phyloP scores from a whole-genome alignment of 1,140 invertebrate species.

The Drosophila fuyamai region DNA sequence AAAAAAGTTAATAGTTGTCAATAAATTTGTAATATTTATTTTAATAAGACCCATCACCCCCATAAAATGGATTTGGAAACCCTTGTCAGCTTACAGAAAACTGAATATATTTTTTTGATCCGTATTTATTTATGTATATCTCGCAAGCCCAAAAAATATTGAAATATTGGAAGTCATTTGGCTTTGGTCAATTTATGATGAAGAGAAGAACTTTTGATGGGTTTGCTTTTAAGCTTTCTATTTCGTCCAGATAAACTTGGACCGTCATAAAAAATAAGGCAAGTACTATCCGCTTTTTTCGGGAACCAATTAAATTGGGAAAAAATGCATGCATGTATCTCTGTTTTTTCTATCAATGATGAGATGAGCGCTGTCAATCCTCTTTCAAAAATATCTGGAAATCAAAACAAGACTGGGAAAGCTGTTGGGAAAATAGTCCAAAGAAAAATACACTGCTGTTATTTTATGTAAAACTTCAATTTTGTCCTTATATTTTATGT shows the following conservation, averaged over 20 bases:
- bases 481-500: not conserved
- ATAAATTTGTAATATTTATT: not conserved
- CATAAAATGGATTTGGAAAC: not conserved
- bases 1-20: not conserved
- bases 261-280: not conserved
- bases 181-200: slow-evolving; percentile 12
- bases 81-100: not conserved
- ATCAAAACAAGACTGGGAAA: slow-evolving; percentile 4
- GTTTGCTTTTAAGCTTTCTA: slow-evolving; percentile 21
- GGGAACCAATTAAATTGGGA: slow-evolving; percentile 28
- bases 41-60: slow-evolving; percentile 1
- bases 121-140: slow-evolving; percentile 12
- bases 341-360: slow-evolving; percentile 6
- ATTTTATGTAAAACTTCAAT: not conserved
- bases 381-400: slow-evolving; percentile 9
- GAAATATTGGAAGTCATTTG: not conserved
- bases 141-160: not conserved
- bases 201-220: slow-evolving; percentile 13
- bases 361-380: slow-evolving; percentile 21
- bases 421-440: not conserved
- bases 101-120: slow-evolving; percentile 1
- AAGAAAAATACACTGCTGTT: not conserved
- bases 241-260: slow-evolving; percentile 7
- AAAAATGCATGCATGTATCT: slow-evolving; percentile 11
- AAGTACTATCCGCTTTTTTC: not conserved